Base-by-base conservation (phyloP, 1,140 invertebrate genomes). In the Drosophila tristis region DNA sequence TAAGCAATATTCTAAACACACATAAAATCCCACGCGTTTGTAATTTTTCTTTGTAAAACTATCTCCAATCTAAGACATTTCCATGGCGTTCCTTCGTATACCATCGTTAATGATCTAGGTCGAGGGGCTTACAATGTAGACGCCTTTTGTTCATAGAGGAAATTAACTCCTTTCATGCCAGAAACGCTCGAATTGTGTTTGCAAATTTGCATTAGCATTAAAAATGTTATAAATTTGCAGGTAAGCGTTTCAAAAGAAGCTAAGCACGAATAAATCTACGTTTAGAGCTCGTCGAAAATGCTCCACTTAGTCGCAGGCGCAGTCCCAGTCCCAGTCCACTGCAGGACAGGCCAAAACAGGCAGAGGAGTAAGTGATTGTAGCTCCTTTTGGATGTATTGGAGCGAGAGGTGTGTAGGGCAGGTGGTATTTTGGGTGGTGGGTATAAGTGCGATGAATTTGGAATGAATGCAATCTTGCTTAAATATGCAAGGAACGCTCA, bases 401-500 rank as follows among this genome's bases (percentile, higher is more conserved):
- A 75, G 62, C 55, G 45, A 31, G 51, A 61, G 72, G 63, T 61
- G 50, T 66, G 55, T 54, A 45, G 53, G 53, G 42, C 4, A 42
- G 20, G 23, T 26, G 68, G 51, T 23, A 6, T 26, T 59, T 44
- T 47, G 55, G 50, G 58, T 50, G 50, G 63, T 45, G 66, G 66
- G 51, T 67, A 50, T 68, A 49, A 70, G 58, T 57, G 31, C 74
- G 78, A 70, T 82, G 74, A 78, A 78, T 78, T 82, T 65, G 61
- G 58, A 85, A 86, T 85, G 77, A 85, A 85, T 85, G 81, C 82
- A 87, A 87, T 81, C 66, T 78, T 82, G 74, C 79, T 87, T 72
- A 87, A 86, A 86, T 86, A 86, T 86, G 81, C 82, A 86, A 81
- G 65, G 81, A 81, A 86, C 82, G 81, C 78, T 78, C 73, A 47